phyloP scores from a whole-genome alignment of 2,113 vertebrate species.

The Campylorhamphus procurvoides region DNA sequence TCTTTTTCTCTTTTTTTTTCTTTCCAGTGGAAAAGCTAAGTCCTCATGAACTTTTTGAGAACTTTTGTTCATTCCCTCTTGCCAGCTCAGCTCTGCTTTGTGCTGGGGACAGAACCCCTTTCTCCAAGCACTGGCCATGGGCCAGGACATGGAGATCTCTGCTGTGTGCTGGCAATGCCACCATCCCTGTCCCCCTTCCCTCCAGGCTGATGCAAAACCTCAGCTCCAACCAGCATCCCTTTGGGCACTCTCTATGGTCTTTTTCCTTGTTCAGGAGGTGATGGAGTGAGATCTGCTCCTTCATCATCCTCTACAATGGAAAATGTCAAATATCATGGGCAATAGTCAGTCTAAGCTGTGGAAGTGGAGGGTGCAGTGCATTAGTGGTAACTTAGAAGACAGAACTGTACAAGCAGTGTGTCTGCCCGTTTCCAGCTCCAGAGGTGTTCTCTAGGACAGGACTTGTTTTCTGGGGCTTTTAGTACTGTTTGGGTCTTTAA shows the following conservation, averaged over 20 bases:
- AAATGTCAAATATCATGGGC: background rate
- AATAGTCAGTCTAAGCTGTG: background rate
- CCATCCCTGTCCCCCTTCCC: background rate
- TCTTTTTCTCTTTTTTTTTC: too few relatives aligned
- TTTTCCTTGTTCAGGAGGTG: background rate
- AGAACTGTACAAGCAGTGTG: rapidly evolving
- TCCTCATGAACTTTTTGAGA: background rate
- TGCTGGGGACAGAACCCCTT: slow-evolving; percentile 42
- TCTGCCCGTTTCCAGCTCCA: background rate
- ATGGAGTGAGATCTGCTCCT: background rate
- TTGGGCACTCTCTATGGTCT: background rate
- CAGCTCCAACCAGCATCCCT: background rate
- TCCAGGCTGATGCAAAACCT: rapidly evolving
- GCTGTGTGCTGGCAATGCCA: background rate
- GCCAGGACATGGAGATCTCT: background rate
- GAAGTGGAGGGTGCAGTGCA: background rate
- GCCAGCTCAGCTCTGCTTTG: background rate
- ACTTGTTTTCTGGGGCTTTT: background rate
- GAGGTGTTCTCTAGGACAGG: background rate
- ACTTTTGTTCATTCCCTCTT: background rate
- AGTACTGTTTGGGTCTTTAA: background rate
- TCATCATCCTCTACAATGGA: background rate
- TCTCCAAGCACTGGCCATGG: background rate
- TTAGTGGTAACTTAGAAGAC: background rate
- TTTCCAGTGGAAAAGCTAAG: background rate